Conservation (phyloP, 2,113 vertebrate species). For the Oxyruncus cristatus region DNA sequence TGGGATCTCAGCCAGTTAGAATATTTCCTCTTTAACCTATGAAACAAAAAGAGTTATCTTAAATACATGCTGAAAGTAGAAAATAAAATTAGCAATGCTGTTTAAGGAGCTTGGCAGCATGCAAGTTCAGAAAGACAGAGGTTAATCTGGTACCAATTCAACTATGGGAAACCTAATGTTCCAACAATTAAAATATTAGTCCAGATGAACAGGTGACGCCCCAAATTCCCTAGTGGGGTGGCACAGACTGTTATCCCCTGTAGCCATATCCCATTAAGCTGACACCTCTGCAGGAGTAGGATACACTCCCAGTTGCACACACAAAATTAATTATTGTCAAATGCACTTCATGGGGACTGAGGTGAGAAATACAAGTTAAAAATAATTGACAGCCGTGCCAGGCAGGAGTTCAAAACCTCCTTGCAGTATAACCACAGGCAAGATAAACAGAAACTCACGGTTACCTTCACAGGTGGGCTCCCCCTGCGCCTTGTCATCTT, state of each 20-base stretch:
- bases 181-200: conserved; percentile 52
- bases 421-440: not conserved
- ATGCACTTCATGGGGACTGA: conserved; percentile 3
- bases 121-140: conserved; percentile 38
- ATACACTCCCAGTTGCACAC: conserved; percentile 18
- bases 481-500: not conserved
- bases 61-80: conserved; percentile 28
- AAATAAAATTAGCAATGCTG: conserved; percentile 46
- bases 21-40: conserved; percentile 47
- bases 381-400: conserved; percentile 12
- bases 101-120: conserved; percentile 47
- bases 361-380: conserved; percentile 39
- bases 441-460: not conserved
- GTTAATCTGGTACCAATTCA: conserved; percentile 50
- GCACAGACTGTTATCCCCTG: conserved; percentile 27
- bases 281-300: conserved; percentile 42
- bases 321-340: conserved; percentile 59
- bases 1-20: conserved; percentile 47
- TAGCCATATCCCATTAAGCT: conserved; percentile 32
- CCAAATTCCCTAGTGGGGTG: not conserved
- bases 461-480: conserved; percentile 32
- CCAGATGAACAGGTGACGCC: conserved; percentile 25
- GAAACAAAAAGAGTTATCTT: conserved; percentile 51
- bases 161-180: conserved; percentile 17
- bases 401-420: conserved; percentile 35